Conservation (phyloP, 2,888 invertebrate species). For the Eutolmus rufibarbis region DNA sequence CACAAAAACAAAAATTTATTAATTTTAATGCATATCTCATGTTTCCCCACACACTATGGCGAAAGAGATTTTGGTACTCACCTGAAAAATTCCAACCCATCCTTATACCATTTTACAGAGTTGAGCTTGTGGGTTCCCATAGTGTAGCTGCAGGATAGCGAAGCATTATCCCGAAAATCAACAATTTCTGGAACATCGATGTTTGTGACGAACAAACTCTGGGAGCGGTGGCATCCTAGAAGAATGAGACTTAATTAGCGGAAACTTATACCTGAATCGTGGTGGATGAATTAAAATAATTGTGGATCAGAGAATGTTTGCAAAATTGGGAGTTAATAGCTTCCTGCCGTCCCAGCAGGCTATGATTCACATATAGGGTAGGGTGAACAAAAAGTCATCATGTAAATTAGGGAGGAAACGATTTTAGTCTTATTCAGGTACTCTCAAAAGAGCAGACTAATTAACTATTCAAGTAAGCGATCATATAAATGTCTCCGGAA, state of each 20-base stretch:
- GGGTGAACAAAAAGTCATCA: neutral
- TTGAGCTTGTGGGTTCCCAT: constrained; percentile 64
- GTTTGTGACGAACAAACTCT: constrained; percentile 59
- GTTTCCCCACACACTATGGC: constrained; percentile 47
- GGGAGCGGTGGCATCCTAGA: constrained; percentile 2
- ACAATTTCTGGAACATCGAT: constrained; percentile 64
- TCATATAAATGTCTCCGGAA: too few relatives aligned
- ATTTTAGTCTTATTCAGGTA: neutral
- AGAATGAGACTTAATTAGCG: neutral
- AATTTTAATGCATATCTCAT: constrained; percentile 61
- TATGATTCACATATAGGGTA: neutral
- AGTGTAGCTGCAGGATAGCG: constrained; percentile 64
- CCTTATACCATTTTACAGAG: constrained; percentile 66
- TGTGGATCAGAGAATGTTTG: neutral
- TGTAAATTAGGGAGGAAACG: neutral
- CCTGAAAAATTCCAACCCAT: constrained; percentile 65
- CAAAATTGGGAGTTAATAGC: neutral
- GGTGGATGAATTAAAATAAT: neutral
- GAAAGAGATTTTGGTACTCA: constrained; percentile 50
- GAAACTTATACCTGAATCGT: neutral
- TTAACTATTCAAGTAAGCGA: too few relatives aligned
- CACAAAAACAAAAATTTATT: constrained; percentile 53
- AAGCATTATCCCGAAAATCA: constrained; percentile 64
- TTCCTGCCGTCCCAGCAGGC: neutral
- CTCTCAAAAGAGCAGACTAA: too few relatives aligned